Evolutionary conservation across 2,797 vertebrate species (phyloP).

Genomic region (Galagoides demidoff): DNA sequence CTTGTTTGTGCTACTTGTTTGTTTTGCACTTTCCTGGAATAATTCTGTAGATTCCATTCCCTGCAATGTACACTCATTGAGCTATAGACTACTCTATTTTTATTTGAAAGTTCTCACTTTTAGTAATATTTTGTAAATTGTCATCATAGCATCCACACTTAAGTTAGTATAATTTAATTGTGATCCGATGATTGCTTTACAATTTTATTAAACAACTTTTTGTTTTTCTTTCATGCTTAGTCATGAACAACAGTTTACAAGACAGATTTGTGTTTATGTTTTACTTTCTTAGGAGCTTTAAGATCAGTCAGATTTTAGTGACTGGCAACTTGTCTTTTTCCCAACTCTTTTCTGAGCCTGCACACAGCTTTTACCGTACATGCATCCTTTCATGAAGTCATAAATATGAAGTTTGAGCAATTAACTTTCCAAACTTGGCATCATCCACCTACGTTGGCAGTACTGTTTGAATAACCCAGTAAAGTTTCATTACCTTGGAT

Average conservation of each 20-base stretch:
- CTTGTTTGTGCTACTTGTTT: background rate
- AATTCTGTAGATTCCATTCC: background rate
- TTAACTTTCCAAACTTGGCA: too few species aligned
- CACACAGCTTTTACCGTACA: background rate
- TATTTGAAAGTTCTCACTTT: background rate
- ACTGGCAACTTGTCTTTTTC: background rate
- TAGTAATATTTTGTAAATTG: background rate
- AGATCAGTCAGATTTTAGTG: background rate
- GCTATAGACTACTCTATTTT: background rate
- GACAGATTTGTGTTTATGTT: background rate
- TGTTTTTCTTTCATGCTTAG: background rate
- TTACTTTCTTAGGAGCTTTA: background rate
- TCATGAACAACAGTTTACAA: background rate
- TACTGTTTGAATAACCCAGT: too few species aligned
- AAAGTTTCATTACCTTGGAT: too few species aligned
- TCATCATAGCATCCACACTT: background rate
- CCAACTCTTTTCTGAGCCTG: background rate
- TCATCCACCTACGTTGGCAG: too few species aligned
- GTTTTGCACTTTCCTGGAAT: background rate
- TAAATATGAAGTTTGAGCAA: too few species aligned
- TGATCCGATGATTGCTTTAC: background rate
- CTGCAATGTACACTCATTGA: background rate
- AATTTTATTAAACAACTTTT: background rate
- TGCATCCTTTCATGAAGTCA: background rate
- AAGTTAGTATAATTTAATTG: background rate